Evolutionary conservation across 2,113 vertebrate species (phyloP), one percentile per base, ranked within the genome.

Genomic region (Chlorodrepanis virens): DNA sequence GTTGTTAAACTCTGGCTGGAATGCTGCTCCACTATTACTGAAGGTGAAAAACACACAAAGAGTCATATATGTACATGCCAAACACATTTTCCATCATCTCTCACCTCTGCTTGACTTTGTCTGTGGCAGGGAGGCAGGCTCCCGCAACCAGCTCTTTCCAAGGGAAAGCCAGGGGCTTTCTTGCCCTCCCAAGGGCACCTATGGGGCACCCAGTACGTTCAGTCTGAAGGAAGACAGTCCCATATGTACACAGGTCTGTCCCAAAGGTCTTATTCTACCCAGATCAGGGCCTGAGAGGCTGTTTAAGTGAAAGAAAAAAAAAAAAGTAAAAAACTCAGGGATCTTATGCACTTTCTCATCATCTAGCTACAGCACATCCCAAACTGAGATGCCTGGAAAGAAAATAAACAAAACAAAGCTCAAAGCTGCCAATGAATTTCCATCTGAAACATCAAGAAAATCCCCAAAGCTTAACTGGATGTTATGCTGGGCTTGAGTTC

Each of bases 401-500:
- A 94, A 95, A 95, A 94, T 37, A 87, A 74, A 67, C 49, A 88
- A 79, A 93, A 61, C 29, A 44, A 89, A 87, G 74, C 93, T 78
- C 70, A 79, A 79, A 87, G 91, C 45, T 74, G 70, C 71, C 67
- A 72, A 40, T 72, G 53, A 69, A 83, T 69, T 94, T 83, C 64
- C 35, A 85, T 56, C 35, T 59, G 54, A 88, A 94, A 90, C 71
- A 78, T 25, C 35, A 74, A 75, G 68, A 90, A 96, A 96, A 86
- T 5, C 54, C 42, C 9, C 80, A 93, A 70, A 88, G 59, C 63
- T 96, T 83, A 80, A 74, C 45, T 67, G 75, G 61, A 68, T 79
- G 72, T 52, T 87, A 60, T 0, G 0, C 65, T 79, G 67, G 53
- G 61, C 53, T 91, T 49, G 27, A 93, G 50, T 80, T 90, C 67